Base-by-base conservation (phyloP, 2,888 invertebrate species). In the Anarsia innoxiella region DNA sequence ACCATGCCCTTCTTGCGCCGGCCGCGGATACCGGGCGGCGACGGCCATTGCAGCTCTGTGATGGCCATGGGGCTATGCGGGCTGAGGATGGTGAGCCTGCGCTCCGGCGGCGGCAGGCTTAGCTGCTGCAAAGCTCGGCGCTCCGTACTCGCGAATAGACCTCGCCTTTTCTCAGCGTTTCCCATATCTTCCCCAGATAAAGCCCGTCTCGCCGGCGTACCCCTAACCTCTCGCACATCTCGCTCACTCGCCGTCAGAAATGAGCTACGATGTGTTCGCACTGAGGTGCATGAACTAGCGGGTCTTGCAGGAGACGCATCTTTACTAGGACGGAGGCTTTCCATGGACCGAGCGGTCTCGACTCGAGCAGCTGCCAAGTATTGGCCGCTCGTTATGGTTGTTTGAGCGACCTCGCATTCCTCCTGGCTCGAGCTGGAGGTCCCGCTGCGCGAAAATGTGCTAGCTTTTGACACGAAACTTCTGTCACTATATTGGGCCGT, bases 31-130 rank as follows among this genome's bases (percentile, higher is more conserved):
- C 87, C 87, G 12, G 87, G 74, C 38, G 88, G 87, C 23, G 87
- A 69, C 34, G 89, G 84, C 74, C 89, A 88, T 53, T 88, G 87
- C 48, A 91, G 78, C 52, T 93, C 93, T 45, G 88, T 86, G 2
- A 86, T 77, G 40, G 91, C 90, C 59, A 91, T 87, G 0, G 94
- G 94, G 58, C 91, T 91, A 65, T 92, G 92, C 0, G 92, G 92
- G 50, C 94, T 94, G 40, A 94, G 77, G 40, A 94, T 94, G 26
- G 93, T 93, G 35, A 94, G 87, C 48, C 87, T 84, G 8, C 87
- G 83, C 41, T 89, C 90, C 0, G 90, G 89, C 5, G 91, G 91
- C 5, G 91, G 91, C 23, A 92, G 71, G 51, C 91, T 91, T 25
- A 92, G 78, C 59, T 92, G 90, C 53, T 90, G 90, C 12, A 91